Base-by-base conservation (phyloP, 2,797 vertebrate species). In the Leptoclinus maculatus region DNA sequence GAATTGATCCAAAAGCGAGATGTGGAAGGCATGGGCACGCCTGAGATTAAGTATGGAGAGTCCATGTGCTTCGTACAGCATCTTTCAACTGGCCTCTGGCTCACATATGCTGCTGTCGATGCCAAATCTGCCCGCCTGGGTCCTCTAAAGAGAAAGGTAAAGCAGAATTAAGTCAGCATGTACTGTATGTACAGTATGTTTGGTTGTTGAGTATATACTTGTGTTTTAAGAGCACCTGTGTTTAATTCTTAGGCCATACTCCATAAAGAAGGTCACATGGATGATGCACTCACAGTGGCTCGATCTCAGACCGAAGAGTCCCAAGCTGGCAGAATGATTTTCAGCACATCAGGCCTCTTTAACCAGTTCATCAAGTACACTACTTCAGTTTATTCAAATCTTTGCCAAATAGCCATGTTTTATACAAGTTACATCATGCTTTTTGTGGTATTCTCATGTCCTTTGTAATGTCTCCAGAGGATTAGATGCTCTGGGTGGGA, bases 211-310 rank as follows among this genome's bases (percentile, higher is more conserved):
- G 5, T 34, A 29, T 4, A 4, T 38, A 34, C 3, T 2, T 39
- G 2, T 58, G 6, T 71, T 57, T 80, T 54, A 69, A 78, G 3
- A 59, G 38, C 5, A 27, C 4, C 19, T 78, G n/a, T 77, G 8
- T 72, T 82, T 2, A 29, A 63, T 80, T 79, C 17, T 49, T 80
- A 98, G 97, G 97, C 97, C 66, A 98, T 98, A 74, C 94, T 98
- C 76, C 97, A 98, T 83, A 97, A 97, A 92, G 97, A 98, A 80
- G 97, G 97, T 60, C 97, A 98, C 91, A 98, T 98, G 97, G 97
- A 98, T 1, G 97, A 98, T 4, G 97, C 97, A 0, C 93, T 98
- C 68, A 97, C 96, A 0, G 95, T 98, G 66, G 97, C 96, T 10
- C 96, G 97, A 78, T 97, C 97, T 60, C 97, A 98, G 88, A 97